Evolutionary conservation across 2,888 invertebrate species (phyloP).

Genomic region (Tortrix viridana): DNA sequence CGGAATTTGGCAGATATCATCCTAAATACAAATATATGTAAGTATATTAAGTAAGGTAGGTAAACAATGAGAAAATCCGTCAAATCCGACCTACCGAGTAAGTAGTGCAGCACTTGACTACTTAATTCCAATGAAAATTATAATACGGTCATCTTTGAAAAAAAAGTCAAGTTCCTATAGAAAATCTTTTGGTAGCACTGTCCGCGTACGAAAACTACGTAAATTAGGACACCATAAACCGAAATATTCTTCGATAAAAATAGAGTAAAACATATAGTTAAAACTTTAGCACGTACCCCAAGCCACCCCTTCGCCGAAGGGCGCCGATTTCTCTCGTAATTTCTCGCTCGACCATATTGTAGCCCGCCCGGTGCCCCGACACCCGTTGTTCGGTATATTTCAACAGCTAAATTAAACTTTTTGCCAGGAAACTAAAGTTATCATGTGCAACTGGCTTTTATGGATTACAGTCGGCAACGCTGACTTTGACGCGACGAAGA

Average conservation of each 20-base stretch:
- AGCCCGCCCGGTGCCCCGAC: constrained; percentile 63
- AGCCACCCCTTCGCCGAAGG: constrained; percentile 49
- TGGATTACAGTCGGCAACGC: constrained; percentile 47
- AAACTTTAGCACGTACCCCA: constrained; percentile 12
- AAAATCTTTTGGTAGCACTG: too few relatives aligned
- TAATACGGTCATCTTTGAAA: too few relatives aligned
- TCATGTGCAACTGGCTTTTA: constrained; percentile 65
- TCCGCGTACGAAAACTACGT: too few relatives aligned
- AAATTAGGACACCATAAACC: background rate
- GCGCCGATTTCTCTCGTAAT: constrained; percentile 71
- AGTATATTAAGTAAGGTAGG: too few relatives aligned
- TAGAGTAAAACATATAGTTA: constrained; percentile 10
- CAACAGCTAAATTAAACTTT: constrained; percentile 73
- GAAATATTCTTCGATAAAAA: background rate
- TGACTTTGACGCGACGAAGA: background rate
- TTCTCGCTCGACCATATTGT: constrained; percentile 69
- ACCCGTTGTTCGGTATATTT: constrained; percentile 64
- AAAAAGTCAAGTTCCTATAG: too few relatives aligned
- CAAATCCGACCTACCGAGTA: background rate
- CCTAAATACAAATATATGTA: too few relatives aligned
- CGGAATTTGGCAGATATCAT: too few relatives aligned
- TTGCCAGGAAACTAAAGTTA: constrained; percentile 61
- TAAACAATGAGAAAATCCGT: background rate
- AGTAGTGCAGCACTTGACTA: too few relatives aligned
- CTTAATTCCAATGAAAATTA: too few relatives aligned